Evolutionary conservation across 2,797 vertebrate genomes (phyloP).

Genomic region (Jordanella pulchra): DNA sequence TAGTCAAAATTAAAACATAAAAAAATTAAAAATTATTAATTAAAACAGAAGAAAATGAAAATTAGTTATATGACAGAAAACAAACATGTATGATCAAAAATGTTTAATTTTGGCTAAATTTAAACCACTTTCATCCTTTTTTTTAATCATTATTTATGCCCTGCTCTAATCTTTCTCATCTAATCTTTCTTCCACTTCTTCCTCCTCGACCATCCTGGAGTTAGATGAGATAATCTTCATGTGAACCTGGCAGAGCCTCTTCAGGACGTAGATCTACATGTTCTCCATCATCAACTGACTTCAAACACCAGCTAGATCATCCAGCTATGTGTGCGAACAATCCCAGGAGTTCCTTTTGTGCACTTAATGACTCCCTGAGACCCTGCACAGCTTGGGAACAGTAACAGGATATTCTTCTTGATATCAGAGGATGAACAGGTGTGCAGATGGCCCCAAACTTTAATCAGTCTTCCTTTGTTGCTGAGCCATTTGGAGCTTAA

Average conservation of each 20-base stretch:
- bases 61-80: not conserved
- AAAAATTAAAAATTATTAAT: too few relatives aligned
- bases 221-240: constrained; percentile 17
- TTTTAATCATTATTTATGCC: not conserved
- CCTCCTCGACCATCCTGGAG: not conserved
- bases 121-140: constrained; percentile 10
- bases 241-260: constrained; percentile 27
- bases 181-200: constrained; percentile 7
- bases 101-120: constrained; percentile 4
- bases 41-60: not conserved
- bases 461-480: constrained; percentile 70
- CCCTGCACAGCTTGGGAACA: constrained; percentile 20
- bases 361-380: constrained; percentile 39
- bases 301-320: constrained; percentile 55
- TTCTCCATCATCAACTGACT: constrained; percentile 54
- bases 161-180: not conserved
- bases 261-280: constrained; percentile 43
- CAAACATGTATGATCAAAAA: not conserved
- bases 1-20: too few relatives aligned
- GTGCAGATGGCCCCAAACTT: constrained; percentile 50
- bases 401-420: constrained; percentile 51
- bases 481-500: constrained; percentile 39
- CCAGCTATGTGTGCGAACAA: constrained; percentile 27
- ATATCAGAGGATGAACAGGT: constrained; percentile 67
- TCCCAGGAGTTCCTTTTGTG: constrained; percentile 42